phyloP scores from a whole-genome alignment of 2,113 vertebrate genomes.

The Oncorhynchus mykiss region DNA sequence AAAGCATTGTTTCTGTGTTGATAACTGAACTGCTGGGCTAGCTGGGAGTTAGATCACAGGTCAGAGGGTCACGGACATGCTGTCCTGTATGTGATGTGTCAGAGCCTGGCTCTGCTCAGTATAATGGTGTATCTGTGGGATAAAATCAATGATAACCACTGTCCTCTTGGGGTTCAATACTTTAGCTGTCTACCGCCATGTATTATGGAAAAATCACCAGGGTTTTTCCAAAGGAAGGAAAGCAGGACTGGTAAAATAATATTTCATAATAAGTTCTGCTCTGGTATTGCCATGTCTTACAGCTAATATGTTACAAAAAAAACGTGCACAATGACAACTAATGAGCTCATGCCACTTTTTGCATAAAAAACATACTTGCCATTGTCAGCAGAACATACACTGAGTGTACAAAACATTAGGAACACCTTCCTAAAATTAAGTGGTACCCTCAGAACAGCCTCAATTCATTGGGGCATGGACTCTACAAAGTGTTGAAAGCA shows the following conservation, averaged over 20 bases:
- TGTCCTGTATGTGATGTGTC: neutral
- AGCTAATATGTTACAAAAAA: too few species aligned
- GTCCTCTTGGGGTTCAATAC: neutral
- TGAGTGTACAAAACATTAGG: too few species aligned
- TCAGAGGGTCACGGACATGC: conserved; percentile 8
- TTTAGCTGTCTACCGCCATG: neutral
- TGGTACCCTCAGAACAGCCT: too few species aligned
- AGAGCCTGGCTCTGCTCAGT: neutral
- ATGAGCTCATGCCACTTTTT: too few species aligned
- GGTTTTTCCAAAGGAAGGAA: neutral
- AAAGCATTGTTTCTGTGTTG: conserved; percentile 67
- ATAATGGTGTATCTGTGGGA: neutral
- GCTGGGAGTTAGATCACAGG: conserved; percentile 30
- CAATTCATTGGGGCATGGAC: too few species aligned
- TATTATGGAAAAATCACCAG: conserved; percentile 7
- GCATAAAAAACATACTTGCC: too few species aligned
- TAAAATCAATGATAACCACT: neutral
- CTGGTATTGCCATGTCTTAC: neutral
- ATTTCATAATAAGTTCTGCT: conserved; percentile 1
- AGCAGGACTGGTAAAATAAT: conserved; percentile 1
- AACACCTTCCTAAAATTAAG: too few species aligned
- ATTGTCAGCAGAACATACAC: too few species aligned
- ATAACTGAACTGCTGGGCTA: conserved; percentile 44
- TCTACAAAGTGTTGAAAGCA: too few species aligned
- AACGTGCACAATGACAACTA: too few species aligned